Evolutionary conservation across 2,797 vertebrate genomes (phyloP), one percentile per base, ranked within the genome.

Genomic region (Phrynocephalus vlangalii): DNA sequence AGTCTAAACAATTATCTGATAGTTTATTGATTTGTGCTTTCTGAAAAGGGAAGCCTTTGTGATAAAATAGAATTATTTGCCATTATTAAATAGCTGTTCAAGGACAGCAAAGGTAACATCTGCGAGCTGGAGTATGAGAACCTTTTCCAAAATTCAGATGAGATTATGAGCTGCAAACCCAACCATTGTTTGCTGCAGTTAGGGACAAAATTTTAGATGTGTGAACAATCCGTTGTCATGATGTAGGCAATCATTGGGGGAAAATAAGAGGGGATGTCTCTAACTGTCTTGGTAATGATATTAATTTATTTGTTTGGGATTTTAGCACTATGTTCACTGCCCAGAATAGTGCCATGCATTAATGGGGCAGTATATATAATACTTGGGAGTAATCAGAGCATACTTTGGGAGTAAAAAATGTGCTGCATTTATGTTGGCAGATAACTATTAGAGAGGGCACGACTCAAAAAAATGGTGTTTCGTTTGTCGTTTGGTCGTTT

Each of bases 21-120:
- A 81, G 68, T 44, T 63, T 81, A 86, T 86, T 86, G 85, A 86
- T 86, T 44, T 38, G 44, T 52, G 33, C 26, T 60, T 86, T 79
- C 26, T 81, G 52, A 81, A 81, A 73, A 86, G 56, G 26, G 83
- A 24, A n/a, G 56, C 48, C 20, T 75, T 30, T 56, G 52, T 26
- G 33, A 68, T 68, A 24, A 28, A 67, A 4, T n/a, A 68, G 73
- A 79, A 70, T 50, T 70, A 73, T 63, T 73, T 81, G 79, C 48
- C 73, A 80, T 81, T 80, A 73, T 71, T 33, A 86, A 44, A 63
- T n/a, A 79, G 24, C 48, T 11, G 38, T 33, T 56, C n/a, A 86
- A 56, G 60, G 15, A 28, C 7, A 15, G 38, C 5, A 38, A 38
- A 10, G 26, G 48, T 48, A 71, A 67, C 66, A 77, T 20, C 15